phyloP scores from a whole-genome alignment of 2,888 invertebrate genomes.

The Monopis laevigella region DNA sequence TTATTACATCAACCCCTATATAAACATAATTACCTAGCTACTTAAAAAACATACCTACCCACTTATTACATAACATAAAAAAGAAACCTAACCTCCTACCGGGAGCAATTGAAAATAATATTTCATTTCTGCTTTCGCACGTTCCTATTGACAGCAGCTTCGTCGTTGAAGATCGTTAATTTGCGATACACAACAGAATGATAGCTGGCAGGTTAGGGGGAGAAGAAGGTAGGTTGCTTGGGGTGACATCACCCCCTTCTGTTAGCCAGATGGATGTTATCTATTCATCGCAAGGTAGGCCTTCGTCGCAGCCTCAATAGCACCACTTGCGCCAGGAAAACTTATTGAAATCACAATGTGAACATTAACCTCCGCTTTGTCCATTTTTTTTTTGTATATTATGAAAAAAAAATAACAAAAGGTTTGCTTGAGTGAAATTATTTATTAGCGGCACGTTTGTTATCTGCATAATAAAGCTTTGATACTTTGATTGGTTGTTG shows the following conservation, averaged over 20 bases:
- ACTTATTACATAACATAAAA: too few species aligned
- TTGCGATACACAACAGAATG: constrained; percentile 33
- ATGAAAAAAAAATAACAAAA: constrained; percentile 45
- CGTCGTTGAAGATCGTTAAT: constrained; percentile 30
- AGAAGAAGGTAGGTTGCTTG: constrained; percentile 13
- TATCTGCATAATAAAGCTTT: constrained; percentile 21
- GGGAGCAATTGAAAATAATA: too few species aligned
- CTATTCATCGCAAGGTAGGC: constrained; percentile 47
- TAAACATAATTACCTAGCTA: too few species aligned
- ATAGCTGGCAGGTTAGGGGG: constrained; percentile 27
- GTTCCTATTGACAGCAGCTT: constrained; percentile 6
- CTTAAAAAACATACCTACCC: too few species aligned
- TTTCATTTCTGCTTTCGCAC: too few species aligned
- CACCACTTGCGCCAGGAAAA: constrained; percentile 56
- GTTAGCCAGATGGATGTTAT: constrained; percentile 51
- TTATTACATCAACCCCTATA: too few species aligned
- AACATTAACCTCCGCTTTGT: constrained; percentile 44
- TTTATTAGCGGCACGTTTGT: constrained; percentile 49
- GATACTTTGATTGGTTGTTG: not conserved
- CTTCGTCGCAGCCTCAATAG: constrained; percentile 44
- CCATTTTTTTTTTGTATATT: constrained; percentile 37
- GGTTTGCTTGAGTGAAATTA: constrained; percentile 51
- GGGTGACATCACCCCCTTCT: constrained; percentile 12
- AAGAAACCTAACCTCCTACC: too few species aligned
- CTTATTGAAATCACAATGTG: constrained; percentile 62